phyloP scores from a whole-genome alignment of 1,140 invertebrate genomes.

The Goniozus legneri region DNA sequence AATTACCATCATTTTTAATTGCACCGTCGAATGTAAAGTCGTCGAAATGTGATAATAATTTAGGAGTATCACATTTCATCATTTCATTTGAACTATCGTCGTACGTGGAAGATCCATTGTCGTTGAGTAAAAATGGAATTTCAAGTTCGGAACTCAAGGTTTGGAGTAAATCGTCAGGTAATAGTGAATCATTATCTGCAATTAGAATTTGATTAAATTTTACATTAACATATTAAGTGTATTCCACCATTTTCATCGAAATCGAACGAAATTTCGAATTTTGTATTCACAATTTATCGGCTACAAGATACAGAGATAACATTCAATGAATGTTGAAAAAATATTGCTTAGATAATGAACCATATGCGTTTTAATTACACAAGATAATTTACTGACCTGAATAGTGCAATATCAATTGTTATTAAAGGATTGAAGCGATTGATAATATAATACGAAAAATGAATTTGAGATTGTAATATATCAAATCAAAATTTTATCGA shows the following conservation, averaged over 20 bases:
- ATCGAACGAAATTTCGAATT: background rate
- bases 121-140: slow-evolving; percentile 30
- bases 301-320: background rate
- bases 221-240: background rate
- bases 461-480: no score
- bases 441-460: no score
- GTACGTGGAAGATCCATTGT: slow-evolving; percentile 19
- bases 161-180: slow-evolving; percentile 39
- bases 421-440: background rate
- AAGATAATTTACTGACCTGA: slow-evolving; percentile 12
- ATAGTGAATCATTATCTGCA: slow-evolving; percentile 30
- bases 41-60: slow-evolving; percentile 18
- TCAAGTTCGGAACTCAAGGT: slow-evolving; percentile 38
- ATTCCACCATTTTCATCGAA: background rate
- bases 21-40: no score
- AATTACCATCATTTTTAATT: no score
- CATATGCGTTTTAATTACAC: background rate
- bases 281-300: background rate
- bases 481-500: no score
- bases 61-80: slow-evolving; percentile 19
- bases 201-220: slow-evolving; percentile 10
- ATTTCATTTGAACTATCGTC: slow-evolving; percentile 31
- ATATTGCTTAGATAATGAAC: background rate
- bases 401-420: slow-evolving; percentile 9
- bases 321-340: background rate